Percentiles rank a stretch among this genome's conserved stretches.
phyloP scores from a whole-genome alignment of 23 tunicate genomes.

The Clavelina lepadiformis region DNA sequence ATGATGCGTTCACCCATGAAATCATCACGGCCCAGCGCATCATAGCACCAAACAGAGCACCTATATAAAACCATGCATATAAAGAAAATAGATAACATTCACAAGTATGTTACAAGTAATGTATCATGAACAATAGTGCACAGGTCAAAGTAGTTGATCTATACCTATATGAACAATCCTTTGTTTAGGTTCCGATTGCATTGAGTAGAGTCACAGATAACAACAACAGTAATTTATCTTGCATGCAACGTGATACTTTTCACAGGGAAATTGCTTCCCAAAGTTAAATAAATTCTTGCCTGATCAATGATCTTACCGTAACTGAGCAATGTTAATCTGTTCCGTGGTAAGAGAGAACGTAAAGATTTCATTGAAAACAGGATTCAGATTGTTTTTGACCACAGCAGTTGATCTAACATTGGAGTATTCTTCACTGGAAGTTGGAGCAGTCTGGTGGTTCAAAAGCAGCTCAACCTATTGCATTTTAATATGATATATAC shows the following conservation, averaged over 20 bases:
- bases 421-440: conserved; percentile 9
- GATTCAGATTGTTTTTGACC: conserved; percentile 33
- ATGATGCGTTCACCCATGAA: conserved; percentile 67
- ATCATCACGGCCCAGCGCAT: conserved; percentile 65
- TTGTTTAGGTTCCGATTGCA: no score
- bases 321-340: conserved; percentile 21
- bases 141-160: no score
- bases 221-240: no score
- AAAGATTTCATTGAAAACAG: conserved; percentile 65
- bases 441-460: conserved; percentile 12
- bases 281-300: no score
- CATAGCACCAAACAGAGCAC: conserved; percentile 70
- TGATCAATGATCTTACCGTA: conserved; percentile 27
- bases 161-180: no score
- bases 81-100: no score
- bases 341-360: conserved; percentile 31
- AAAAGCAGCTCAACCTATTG: conserved; percentile 39
- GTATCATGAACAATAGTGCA: no score
- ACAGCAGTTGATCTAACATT: conserved; percentile 40
- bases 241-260: no score
- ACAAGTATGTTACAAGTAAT: no score
- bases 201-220: no score
- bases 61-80: conserved; percentile 25
- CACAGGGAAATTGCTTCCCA: no score
- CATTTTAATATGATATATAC: no score